Conservation (phyloP, 1,140 invertebrate species). For the Sycophaga agraensis region DNA sequence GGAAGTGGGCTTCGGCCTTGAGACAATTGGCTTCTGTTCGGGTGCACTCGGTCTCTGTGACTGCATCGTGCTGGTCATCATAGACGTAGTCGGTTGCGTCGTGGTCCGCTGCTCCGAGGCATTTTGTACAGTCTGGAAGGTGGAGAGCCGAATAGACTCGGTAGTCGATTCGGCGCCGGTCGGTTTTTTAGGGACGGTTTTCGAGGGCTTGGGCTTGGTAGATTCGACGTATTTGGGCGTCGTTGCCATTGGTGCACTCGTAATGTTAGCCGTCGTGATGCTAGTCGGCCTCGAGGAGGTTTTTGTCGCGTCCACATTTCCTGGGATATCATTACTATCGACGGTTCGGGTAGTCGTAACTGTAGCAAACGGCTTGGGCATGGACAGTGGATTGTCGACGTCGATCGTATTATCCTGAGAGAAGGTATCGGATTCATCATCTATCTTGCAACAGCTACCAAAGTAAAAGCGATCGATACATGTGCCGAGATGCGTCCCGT, state of each 20-base stretch:
- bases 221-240: not conserved
- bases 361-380: conserved; percentile 40
- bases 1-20: conserved; percentile 22
- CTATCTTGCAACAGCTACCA: conserved; percentile 83
- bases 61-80: not conserved
- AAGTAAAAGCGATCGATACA: conserved; percentile 92
- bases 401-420: conserved; percentile 56
- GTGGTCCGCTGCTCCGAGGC: conserved; percentile 28
- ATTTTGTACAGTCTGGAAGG: conserved; percentile 50
- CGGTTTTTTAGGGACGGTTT: conserved; percentile 35
- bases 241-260: not conserved
- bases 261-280: not conserved
- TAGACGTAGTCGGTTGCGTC: not conserved
- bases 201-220: conserved; percentile 23
- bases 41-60: conserved; percentile 4
- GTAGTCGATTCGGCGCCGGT: conserved; percentile 39
- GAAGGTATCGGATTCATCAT: conserved; percentile 51
- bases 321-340: conserved; percentile 53
- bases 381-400: conserved; percentile 42
- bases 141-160: conserved; percentile 44
- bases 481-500: conserved; percentile 86
- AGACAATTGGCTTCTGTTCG: conserved; percentile 16
- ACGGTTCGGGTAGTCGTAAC: conserved; percentile 31
- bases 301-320: conserved; percentile 47
- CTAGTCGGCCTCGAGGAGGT: conserved; percentile 33